Base-by-base conservation (phyloP, 2,888 invertebrate species). In the Diogma glabrata region DNA sequence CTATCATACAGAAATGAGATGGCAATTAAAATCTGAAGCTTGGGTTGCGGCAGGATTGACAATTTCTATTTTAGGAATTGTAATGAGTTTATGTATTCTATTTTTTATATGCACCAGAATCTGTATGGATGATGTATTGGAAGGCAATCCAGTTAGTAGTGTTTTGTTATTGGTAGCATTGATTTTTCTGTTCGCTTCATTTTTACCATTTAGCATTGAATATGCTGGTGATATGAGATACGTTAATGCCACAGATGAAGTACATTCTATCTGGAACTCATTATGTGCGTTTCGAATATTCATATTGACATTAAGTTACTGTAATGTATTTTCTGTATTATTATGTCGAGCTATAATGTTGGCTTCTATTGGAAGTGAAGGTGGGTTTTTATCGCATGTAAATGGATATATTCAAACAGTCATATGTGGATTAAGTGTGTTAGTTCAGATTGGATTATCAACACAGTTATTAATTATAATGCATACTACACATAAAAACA, bases 331-430 rank as follows among this genome's bases (percentile, higher is more conserved):
- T 61, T 80, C 82, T 2, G 66, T 82, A 23, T 69, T 84, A 59
- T 67, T 84, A 7, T 75, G 82, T 9, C 72, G 84, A 14, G 73
- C 78, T 2, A 71, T 84, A 6, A 76, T 84, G 66, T 64, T 84
- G 46, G 78, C 81, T 1, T 80, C 81, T 2, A 78, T 81, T 46
- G 80, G 75, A 2, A 75, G 77, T 53, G 80, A 81, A 53, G 77
- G 79, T 1, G 79, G 82, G 0, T 80, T 83, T 56, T 74, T 81
- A 55, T 79, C 80, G 4, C 84, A 84, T 60, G 76, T 84, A 8
- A 80, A 82, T 55, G 84, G 84, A 4, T 78, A 81, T 36, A 75
- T 84, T 7, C 83, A 84, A 61, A 72, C 77, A 1, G 71, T 79
- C 14, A 73, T 83, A 57, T 75, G 77, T 51, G 70, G 81, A 45